phyloP scores from a whole-genome alignment of 2,113 vertebrate genomes.

The Haemorhous mexicanus region DNA sequence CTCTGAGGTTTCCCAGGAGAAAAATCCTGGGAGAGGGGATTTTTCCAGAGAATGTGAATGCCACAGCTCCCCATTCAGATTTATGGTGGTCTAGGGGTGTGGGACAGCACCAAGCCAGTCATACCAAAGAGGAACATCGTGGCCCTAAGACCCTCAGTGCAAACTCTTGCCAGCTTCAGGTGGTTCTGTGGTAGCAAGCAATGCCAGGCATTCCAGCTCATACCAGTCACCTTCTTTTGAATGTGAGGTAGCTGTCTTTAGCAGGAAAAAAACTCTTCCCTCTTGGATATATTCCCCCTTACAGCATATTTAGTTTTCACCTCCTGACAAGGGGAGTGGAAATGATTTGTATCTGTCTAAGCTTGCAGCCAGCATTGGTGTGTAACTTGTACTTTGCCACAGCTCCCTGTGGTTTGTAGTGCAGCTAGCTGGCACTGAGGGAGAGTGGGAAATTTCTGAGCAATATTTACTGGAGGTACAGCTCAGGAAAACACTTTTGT shows the following conservation, averaged over 20 bases:
- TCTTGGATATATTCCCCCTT: background rate
- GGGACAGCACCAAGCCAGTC: background rate
- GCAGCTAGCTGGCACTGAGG: background rate
- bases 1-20: too few relatives aligned
- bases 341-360: background rate
- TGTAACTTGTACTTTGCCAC: background rate
- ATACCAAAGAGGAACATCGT: rapidly evolving
- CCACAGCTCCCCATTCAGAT: background rate
- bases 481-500: background rate
- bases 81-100: background rate
- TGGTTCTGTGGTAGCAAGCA: background rate
- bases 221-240: background rate
- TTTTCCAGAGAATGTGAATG: too few relatives aligned
- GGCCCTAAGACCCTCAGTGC: rapidly evolving
- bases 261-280: background rate
- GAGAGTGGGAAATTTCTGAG: background rate
- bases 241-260: background rate
- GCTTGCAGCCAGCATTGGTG: background rate
- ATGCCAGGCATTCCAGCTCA: background rate
- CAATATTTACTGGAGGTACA: background rate
- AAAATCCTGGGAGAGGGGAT: too few relatives aligned
- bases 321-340: background rate
- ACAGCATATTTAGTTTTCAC: background rate
- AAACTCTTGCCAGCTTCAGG: background rate
- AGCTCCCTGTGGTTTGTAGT: background rate